Base-by-base conservation (phyloP, 2,797 vertebrate species). In the Ctenopoma multispine region DNA sequence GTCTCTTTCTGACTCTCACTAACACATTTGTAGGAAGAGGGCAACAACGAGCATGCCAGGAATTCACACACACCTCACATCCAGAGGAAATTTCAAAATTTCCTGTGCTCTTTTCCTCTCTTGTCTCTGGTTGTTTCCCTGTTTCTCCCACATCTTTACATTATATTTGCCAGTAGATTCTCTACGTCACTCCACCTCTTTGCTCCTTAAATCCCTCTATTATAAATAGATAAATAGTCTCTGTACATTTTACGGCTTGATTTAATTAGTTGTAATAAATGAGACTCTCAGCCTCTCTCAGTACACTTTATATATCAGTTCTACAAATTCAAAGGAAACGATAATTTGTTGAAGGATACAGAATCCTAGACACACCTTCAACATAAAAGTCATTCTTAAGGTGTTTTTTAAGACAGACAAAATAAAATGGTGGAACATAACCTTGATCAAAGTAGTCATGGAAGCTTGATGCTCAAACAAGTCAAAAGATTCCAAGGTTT, bases 1-100 rank as follows among this genome's bases (percentile, higher is more conserved):
- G 2, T 63, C 43, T 23, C 20, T 23, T 46, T 63, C 65, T 47
- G 59, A 34, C 40, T 53, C 41, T 40, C 23, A 63, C 21, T 0
- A 29, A 71, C 60, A 18, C 60, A 48, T 36, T 41, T 5, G 5
- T 5, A 14, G 54, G 36, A 50, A 41, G 21, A 61, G 29, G 3
- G 51, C 14, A 75, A 14, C 9, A 20, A 75, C 13, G 41, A 81
- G 63, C 24, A 47, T 64, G 72, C 70, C 54, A 43, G 68, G 77
- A 79, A 61, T 60, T 43, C 63, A 78, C 85, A 80, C 48, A 71
- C 73, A 83, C 79, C 90, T 90, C 85, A 84, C 85, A 81, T 88
- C 86, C 85, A 94, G 87, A 94, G 94, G 94, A 95, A 95, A 93
- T 88, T 72, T 86, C 88, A 69, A 84, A 90, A 91, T 89, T 94